A percentile compares a stretch with the other conserved stretches of the same genome.
These are phyloP conservation scores for Tapirus indicus DNA, from an alignment of 2,797 vertebrate species.

Conservation along the genomic window DNA sequence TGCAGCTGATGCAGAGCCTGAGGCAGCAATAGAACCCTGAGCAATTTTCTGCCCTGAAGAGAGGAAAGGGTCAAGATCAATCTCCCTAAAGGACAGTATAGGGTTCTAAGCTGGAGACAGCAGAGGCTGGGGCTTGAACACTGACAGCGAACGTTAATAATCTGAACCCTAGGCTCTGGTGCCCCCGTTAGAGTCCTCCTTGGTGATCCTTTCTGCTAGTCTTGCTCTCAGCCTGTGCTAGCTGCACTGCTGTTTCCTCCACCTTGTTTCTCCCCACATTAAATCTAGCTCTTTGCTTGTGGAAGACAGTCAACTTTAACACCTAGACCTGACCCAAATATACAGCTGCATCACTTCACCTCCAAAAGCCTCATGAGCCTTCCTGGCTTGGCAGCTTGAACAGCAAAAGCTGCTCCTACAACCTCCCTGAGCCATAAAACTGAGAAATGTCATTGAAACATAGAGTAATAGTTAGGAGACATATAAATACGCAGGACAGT, in stretches of 20 bases:
- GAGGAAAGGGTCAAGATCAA: constrained; percentile 20
- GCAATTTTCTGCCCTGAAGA: background rate
- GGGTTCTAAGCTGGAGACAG: background rate
- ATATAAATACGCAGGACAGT: constrained; percentile 76
- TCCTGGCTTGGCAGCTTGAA: constrained; percentile 58
- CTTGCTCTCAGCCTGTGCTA: background rate
- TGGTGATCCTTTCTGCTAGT: background rate
- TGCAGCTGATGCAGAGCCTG: background rate
- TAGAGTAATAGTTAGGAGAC: constrained; percentile 79
- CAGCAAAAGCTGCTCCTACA: constrained; percentile 74
- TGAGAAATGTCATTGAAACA: constrained; percentile 82
- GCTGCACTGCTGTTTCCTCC: background rate
- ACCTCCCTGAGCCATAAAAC: constrained; percentile 75
- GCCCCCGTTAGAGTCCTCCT: background rate
- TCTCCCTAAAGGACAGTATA: background rate
- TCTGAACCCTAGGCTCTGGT: background rate
- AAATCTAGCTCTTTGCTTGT: background rate
- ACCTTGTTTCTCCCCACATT: background rate
- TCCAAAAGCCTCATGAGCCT: constrained; percentile 38
- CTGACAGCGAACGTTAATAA: too few relatives aligned
- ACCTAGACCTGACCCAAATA: constrained; percentile 51
- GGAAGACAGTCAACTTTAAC: background rate
- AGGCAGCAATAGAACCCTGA: background rate
- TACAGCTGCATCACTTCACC: constrained; percentile 26
- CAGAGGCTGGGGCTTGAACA: background rate